Base-by-base conservation (phyloP, 2,113 vertebrate genomes). In the Oostethus manadensis region DNA sequence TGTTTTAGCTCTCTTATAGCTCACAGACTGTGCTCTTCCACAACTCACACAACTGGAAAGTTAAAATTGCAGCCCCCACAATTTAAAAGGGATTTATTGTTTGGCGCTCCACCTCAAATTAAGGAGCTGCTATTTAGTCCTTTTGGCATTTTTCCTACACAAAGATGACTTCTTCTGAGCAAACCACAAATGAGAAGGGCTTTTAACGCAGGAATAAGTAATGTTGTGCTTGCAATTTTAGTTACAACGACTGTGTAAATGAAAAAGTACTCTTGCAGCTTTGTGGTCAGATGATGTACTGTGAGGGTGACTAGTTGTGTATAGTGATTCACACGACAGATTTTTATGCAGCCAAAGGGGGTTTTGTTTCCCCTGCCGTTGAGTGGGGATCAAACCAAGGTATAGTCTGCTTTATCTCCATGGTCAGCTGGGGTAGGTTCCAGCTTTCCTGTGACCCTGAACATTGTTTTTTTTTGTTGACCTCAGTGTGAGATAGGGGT, bases 81-180 rank as follows among this genome's bases (percentile, higher is more conserved):
- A 79, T 85, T 82, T 80, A 77, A 67, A 54, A 75, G 57, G 47
- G 14, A 21, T 8, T 44, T 71, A 73, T 68, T 15, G 38, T 80
- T 71, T 86, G 66, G 80, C 65, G 63, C 64, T 35, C 20, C 55
- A 60, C 68, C 71, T 77, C 59, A 74, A 79, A 81, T 81, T 74
- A 81, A 68, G 64, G 64, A 63, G 44, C 56, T 54, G 47, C 61
- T 66, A 74, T 76, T 62, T 48, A 76, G 63, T 59, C 51, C 58
- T 55, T 60, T 71, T 66, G 71, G 71, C 58, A 35, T 71, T 64
- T 16, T 68, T 68, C 21, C 56, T 62, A 66, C 62, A 68, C 69
- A 71, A 71, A 60, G 58, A 49, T 50, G 48, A 64, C 66, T 69
- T 74, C 58, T 78, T 68, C 20, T 56, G n/a, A 60, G 57, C 45